These are phyloP conservation scores for Ispidina picta DNA, from an alignment of 2,797 vertebrate species.

Conservation along the genomic window DNA sequence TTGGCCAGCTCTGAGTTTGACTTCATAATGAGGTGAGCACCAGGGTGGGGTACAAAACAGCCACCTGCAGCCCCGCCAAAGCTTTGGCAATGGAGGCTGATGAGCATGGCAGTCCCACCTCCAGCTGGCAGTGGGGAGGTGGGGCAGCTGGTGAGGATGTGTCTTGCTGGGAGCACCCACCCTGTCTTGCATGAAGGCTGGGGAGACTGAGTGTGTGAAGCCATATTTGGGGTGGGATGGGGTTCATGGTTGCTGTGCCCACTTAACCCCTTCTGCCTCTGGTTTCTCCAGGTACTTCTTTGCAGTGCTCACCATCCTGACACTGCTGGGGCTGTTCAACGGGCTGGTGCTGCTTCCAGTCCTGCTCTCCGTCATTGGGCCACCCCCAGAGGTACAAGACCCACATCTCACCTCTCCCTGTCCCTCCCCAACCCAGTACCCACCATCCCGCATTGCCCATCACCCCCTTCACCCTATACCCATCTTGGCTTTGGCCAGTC, in stretches of 20 bases:
- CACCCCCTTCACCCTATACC: neutral
- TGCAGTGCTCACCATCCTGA: conserved; percentile 91
- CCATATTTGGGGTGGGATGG: neutral
- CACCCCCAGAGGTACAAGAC: conserved; percentile 86
- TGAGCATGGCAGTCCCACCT: too few species aligned
- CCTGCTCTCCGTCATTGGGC: conserved; percentile 92
- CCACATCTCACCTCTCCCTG: neutral
- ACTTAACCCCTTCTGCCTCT: neutral
- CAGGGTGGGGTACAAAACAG: neutral
- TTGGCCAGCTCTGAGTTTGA: conserved; percentile 96
- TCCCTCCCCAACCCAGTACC: neutral
- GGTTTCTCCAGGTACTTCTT: conserved; percentile 90
- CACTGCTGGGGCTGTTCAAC: conserved; percentile 91
- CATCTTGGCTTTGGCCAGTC: neutral
- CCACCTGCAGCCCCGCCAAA: neutral
- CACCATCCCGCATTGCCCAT: neutral
- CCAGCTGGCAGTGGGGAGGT: neutral
- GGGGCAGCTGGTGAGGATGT: neutral
- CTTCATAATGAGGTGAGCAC: conserved; percentile 93
- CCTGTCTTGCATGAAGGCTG: neutral
- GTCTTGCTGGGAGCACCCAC: neutral
- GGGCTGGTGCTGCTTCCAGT: conserved; percentile 94
- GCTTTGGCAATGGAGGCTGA: neutral
- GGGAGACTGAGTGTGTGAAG: neutral
- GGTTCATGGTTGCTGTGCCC: neutral